Evolutionary conservation across 2,888 invertebrate species (phyloP), one percentile per base, ranked within the genome.

Genomic region (Trichopoda pennipes): DNA sequence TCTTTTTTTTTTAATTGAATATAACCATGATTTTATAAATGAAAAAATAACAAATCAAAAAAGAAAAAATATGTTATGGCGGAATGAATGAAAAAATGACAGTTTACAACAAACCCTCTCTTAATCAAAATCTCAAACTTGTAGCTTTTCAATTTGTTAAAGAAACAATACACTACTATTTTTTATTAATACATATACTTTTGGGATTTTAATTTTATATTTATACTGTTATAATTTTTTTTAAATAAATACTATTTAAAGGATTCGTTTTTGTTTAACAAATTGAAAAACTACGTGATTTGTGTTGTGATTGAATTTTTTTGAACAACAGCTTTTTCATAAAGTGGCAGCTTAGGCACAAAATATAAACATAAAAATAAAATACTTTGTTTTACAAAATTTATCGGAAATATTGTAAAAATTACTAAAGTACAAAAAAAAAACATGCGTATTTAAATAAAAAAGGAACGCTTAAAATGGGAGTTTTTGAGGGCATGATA

Each of bases 281-380:
- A 82, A 83, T 84, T 83, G 83, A 85, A 85, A 84, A 84, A 84
- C 84, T 83, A 81, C 79, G 85, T 76, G 81, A 80, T 66, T 79
- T 75, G 63, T 80, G 78, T 78, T 64, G 53, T 60, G 51, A 61
- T 73, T 23, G 21, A 61, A 12, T 77, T 66, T 58, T 49, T 72
- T 61, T 61, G 42, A 68, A 58, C 79, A 75, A 79, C 82, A 82
- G 78, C 58, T 61, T 75, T 77, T 19, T 68, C 44, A 68, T 42
- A 74, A 56, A 63, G 79, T 72, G 75, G 75, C 75, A 82, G 75
- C 72, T 72, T 56, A 66, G 66, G 75, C 72, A 76, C 79, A 42
- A 49, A 80, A 70, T 56, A 42, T 70, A 75, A 35, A 70, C 64
- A 73, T 17, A 56, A 38, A 80, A 69, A 44, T 47, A 56, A 76